phyloP scores from a whole-genome alignment of 2,888 invertebrate species.

The Drosophila diplacantha region DNA sequence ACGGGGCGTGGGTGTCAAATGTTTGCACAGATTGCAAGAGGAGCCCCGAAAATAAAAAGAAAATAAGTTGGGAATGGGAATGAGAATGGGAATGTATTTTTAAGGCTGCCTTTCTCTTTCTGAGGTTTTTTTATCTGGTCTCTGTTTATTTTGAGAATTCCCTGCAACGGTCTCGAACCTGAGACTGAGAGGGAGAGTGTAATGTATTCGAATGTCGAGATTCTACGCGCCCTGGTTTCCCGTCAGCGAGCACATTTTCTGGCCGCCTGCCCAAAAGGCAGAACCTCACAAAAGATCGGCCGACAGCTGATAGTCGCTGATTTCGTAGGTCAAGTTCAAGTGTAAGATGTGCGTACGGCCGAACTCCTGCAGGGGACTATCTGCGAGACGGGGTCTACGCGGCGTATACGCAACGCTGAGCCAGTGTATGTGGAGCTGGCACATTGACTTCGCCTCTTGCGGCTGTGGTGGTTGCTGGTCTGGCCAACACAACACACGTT shows the following conservation, averaged over 20 bases:
- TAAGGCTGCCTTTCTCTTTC: slow-evolving; percentile 37
- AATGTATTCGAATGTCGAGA: slow-evolving; percentile 28
- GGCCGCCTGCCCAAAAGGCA: slow-evolving; percentile 36
- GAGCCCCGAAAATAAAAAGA: slow-evolving; percentile 4
- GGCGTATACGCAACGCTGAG: slow-evolving; percentile 16
- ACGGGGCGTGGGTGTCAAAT: slow-evolving; percentile 26
- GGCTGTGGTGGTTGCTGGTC: background rate
- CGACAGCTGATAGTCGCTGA: slow-evolving; percentile 22
- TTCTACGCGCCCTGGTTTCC: slow-evolving; percentile 13
- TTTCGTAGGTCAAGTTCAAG: slow-evolving; percentile 44
- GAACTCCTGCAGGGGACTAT: background rate
- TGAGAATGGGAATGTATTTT: slow-evolving; percentile 16
- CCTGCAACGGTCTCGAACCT: background rate
- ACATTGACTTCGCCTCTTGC: slow-evolving; percentile 25
- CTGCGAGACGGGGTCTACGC: background rate
- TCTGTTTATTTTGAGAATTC: slow-evolving; percentile 36
- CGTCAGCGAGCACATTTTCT: slow-evolving; percentile 26
- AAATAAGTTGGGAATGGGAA: slow-evolving; percentile 6
- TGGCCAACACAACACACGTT: slow-evolving; percentile 48
- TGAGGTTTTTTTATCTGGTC: background rate
- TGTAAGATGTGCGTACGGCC: slow-evolving; percentile 29
- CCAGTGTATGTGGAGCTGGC: slow-evolving; percentile 5
- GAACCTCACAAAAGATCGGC: slow-evolving; percentile 9
- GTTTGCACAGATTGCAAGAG: slow-evolving; percentile 39
- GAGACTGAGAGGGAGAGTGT: slow-evolving; percentile 22